These are phyloP conservation scores for Anguilla marmorata DNA, from an alignment of 2,797 vertebrate species.

Conservation along the genomic window DNA sequence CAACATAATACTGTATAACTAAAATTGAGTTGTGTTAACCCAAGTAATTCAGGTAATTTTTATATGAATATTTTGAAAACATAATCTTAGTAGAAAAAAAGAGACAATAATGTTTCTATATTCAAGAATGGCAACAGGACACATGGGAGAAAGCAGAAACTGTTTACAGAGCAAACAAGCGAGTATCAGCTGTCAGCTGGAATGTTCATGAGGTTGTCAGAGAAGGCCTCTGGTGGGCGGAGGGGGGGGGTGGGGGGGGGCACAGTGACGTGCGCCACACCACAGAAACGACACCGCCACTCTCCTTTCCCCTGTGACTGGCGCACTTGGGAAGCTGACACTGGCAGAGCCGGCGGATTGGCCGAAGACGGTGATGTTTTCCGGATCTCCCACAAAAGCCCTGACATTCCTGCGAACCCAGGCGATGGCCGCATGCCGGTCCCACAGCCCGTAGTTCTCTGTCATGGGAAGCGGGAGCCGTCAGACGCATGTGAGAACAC, in stretches of 20 bases:
- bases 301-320: background rate
- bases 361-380: constrained; percentile 92
- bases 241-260: background rate
- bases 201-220: background rate
- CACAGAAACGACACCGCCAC: background rate
- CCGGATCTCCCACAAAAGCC: constrained; percentile 86
- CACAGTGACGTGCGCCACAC: background rate
- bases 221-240: background rate
- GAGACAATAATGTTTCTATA: background rate
- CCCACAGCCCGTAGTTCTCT: constrained; percentile 94
- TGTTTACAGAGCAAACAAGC: background rate
- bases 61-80: too few species aligned
- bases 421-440: constrained; percentile 90
- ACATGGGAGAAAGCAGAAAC: background rate
- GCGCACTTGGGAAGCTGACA: constrained; percentile 83
- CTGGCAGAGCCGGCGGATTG: constrained; percentile 87
- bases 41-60: too few species aligned
- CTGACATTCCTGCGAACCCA: constrained; percentile 95
- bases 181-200: background rate
- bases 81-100: background rate
- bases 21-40: too few species aligned
- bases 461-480: constrained; percentile 8
- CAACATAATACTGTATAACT: too few species aligned
- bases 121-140: background rate
- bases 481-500: background rate